Evolutionary conservation across 1,140 invertebrate genomes (phyloP).

Genomic region (Dendroctonus ponderosae): DNA sequence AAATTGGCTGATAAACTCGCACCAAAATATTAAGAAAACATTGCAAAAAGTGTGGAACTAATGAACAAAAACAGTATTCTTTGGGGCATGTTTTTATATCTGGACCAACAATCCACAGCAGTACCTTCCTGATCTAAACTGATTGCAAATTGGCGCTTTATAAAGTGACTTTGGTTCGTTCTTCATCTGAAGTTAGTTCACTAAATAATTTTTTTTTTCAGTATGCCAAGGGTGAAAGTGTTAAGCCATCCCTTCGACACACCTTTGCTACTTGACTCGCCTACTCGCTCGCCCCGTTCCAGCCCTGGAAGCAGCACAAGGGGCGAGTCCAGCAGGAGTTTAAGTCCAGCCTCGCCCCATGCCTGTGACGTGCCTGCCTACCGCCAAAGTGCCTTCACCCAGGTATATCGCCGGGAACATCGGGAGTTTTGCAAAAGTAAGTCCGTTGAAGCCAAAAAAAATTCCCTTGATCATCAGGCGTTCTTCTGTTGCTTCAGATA

Average conservation of each 20-base stretch:
- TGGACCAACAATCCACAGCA: no score
- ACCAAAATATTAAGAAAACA: no score
- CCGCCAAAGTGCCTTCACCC: slow-evolving; percentile 49
- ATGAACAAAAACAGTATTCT: no score
- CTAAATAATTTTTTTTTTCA: slow-evolving; percentile 33
- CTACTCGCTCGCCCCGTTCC: slow-evolving; percentile 40
- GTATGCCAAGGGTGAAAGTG: slow-evolving; percentile 48
- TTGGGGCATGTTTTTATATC: no score
- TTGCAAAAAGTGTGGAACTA: no score
- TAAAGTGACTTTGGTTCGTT: background rate
- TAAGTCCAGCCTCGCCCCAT: slow-evolving; percentile 47
- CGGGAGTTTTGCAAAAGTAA: background rate
- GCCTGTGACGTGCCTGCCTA: slow-evolving; percentile 36
- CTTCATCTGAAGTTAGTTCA: background rate
- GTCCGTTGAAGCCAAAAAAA: background rate
- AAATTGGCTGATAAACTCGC: background rate
- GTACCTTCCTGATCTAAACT: no score
- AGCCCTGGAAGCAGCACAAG: slow-evolving; percentile 36
- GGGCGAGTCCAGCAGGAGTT: slow-evolving; percentile 44
- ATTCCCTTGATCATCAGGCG: background rate
- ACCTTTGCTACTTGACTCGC: slow-evolving; percentile 27
- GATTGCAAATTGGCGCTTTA: no score
- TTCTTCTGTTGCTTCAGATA: background rate
- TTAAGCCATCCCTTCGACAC: slow-evolving; percentile 37
- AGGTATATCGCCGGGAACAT: slow-evolving; percentile 41